phyloP scores from a whole-genome alignment of 2,888 invertebrate species.

The Cryptocephalus primarius region DNA sequence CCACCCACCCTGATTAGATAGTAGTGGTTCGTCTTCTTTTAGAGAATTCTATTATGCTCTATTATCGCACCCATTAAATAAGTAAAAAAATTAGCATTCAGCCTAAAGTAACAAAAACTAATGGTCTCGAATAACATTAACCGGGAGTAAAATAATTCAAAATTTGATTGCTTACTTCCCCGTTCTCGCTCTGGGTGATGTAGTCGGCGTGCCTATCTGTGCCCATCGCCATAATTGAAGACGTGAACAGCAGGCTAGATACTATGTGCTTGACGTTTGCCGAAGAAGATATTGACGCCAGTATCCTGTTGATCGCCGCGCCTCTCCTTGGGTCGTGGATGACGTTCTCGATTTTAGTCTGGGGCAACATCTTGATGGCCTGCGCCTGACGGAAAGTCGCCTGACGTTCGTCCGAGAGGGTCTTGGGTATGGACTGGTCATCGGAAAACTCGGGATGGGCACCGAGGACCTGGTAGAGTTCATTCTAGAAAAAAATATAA shows the following conservation, averaged over 20 bases:
- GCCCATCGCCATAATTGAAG: constrained; percentile 53
- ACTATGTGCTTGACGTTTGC: constrained; percentile 55
- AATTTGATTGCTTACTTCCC: constrained; percentile 25
- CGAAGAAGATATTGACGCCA: constrained; percentile 51
- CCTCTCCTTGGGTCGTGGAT: constrained; percentile 37
- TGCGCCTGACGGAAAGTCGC: constrained; percentile 49
- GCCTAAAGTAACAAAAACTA: too few relatives aligned
- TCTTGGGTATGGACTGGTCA: constrained; percentile 12
- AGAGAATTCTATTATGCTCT: too few relatives aligned
- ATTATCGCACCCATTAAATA: too few relatives aligned
- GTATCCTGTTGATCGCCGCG: constrained; percentile 42
- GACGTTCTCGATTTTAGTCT: constrained; percentile 46
- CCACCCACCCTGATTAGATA: too few relatives aligned
- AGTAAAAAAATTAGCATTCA: too few relatives aligned
- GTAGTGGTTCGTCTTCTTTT: too few relatives aligned
- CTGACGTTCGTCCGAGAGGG: constrained; percentile 38
- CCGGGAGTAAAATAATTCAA: too few relatives aligned
- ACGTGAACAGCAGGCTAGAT: constrained; percentile 52
- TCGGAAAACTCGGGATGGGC: constrained; percentile 21
- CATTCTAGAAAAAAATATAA: constrained; percentile 18
- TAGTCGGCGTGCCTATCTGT: constrained; percentile 49
- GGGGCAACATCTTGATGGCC: constrained; percentile 52
- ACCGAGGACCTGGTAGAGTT: constrained; percentile 20
- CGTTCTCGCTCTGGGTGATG: constrained; percentile 35
- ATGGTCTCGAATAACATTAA: too few relatives aligned